Percentiles rank a stretch among this genome's conserved stretches.
Conservation (phyloP, 1,140 invertebrate species). For the Triops longicaudatus region DNA sequence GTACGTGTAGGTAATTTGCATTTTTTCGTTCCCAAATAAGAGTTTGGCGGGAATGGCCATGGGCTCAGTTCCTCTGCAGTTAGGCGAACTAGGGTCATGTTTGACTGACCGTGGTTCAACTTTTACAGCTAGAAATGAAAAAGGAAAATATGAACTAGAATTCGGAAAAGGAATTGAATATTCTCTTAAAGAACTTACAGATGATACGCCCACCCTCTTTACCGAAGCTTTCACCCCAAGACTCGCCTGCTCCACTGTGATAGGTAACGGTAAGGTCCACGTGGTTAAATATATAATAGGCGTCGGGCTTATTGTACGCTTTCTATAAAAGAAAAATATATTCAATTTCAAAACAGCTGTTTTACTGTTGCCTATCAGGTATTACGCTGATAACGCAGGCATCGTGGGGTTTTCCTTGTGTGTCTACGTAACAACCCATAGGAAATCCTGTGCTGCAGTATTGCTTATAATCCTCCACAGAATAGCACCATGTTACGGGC, state of each 20-base stretch:
- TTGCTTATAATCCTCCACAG: slow-evolving; percentile 60
- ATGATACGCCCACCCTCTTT: slow-evolving; percentile 75
- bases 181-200: slow-evolving; percentile 30
- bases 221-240: slow-evolving; percentile 67
- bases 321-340: slow-evolving; percentile 28
- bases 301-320: slow-evolving; percentile 51
- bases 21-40: slow-evolving; percentile 38
- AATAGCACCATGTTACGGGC: slow-evolving; percentile 93
- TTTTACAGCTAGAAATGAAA: slow-evolving; percentile 49
- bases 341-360: not conserved
- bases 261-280: slow-evolving; percentile 88
- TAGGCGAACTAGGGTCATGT: slow-evolving; percentile 45
- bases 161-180: not conserved
- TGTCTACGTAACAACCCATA: slow-evolving; percentile 84
- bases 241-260: slow-evolving; percentile 73
- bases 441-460: slow-evolving; percentile 93
- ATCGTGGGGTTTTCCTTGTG: slow-evolving; percentile 49
- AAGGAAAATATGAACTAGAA: not conserved
- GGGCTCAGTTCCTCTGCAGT: slow-evolving; percentile 49
- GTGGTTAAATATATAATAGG: slow-evolving; percentile 93
- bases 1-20: slow-evolving; percentile 78
- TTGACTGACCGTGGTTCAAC: slow-evolving; percentile 69
- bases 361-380: not conserved
- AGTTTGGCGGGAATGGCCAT: slow-evolving; percentile 54
- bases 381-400: slow-evolving; percentile 51